Conservation (phyloP, 2,113 vertebrate genomes). For the Rissa tridactyla region DNA sequence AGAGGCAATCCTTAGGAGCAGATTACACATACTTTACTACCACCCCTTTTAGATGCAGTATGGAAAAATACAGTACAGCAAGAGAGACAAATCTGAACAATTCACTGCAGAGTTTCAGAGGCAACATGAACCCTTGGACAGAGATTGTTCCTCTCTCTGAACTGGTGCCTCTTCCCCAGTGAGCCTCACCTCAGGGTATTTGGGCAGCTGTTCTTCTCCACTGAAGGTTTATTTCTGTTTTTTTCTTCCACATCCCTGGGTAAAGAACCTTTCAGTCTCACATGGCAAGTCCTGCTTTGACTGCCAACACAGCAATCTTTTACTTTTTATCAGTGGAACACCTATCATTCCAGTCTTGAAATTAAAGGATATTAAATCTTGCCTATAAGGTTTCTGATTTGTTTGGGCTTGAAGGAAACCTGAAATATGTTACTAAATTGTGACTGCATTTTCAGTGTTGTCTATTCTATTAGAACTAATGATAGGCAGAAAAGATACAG, state of each 20-base stretch:
- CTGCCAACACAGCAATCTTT: neutral
- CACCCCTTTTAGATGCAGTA: neutral
- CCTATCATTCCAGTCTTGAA: neutral
- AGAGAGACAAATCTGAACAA: neutral
- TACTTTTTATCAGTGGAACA: neutral
- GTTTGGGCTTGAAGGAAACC: neutral
- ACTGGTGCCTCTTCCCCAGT: neutral
- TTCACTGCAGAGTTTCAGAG: neutral
- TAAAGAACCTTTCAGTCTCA: neutral
- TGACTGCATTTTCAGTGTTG: conserved; percentile 1
- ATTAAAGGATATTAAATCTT: conserved; percentile 27
- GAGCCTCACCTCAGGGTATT: neutral
- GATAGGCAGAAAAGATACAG: neutral
- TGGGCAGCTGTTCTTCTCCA: neutral
- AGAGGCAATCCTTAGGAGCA: neutral
- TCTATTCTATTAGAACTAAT: conserved; percentile 47
- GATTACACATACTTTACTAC: neutral
- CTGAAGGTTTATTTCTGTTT: neutral
- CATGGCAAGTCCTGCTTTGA: neutral
- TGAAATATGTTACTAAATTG: neutral
- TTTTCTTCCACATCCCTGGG: neutral
- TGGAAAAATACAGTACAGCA: neutral
- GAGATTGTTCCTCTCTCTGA: neutral
- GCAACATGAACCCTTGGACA: neutral
- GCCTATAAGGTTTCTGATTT: conserved; percentile 3